A percentile compares a stretch with the other conserved stretches of the same genome.
Evolutionary conservation across 2,888 invertebrate species (phyloP).

Genomic region (Diloba caeruleocephala): DNA sequence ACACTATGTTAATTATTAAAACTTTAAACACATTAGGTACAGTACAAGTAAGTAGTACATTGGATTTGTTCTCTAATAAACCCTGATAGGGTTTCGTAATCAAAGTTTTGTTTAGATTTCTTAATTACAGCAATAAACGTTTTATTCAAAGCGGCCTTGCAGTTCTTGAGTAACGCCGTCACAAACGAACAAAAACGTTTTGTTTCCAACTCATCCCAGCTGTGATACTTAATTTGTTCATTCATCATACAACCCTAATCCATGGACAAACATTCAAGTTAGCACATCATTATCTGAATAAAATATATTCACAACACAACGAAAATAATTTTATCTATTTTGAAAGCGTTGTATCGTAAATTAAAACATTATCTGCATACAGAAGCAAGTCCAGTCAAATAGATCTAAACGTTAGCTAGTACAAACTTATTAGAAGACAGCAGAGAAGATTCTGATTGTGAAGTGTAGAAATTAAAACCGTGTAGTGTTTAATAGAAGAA

Average conservation of each 20-base stretch:
- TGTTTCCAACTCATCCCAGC: constrained; percentile 3
- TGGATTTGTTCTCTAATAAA: not conserved
- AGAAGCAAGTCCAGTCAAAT: constrained; percentile 34
- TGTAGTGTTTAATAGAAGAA: constrained; percentile 5
- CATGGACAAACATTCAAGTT: not conserved
- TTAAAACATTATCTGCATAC: constrained; percentile 22
- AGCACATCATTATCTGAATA: constrained; percentile 22
- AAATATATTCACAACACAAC: constrained; percentile 25
- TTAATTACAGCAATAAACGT: constrained; percentile 37
- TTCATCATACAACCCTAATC: constrained; percentile 7
- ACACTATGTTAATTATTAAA: no score
- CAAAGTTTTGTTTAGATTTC: not conserved
- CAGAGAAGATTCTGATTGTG: not conserved
- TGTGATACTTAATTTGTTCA: not conserved
- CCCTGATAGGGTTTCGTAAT: not conserved
- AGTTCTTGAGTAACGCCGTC: constrained; percentile 19
- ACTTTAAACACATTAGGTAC: no score
- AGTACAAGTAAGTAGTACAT: no score
- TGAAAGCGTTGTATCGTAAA: constrained; percentile 31
- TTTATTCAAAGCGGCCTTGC: constrained; percentile 18
- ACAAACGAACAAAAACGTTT: constrained; percentile 11
- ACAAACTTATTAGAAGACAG: not conserved
- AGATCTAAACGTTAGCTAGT: constrained; percentile 16
- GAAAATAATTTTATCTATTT: constrained; percentile 35
- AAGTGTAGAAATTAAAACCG: not conserved